These are phyloP conservation scores for Schrankia costaestrigalis DNA, from an alignment of 2,888 invertebrate species.

Conservation along the genomic window DNA sequence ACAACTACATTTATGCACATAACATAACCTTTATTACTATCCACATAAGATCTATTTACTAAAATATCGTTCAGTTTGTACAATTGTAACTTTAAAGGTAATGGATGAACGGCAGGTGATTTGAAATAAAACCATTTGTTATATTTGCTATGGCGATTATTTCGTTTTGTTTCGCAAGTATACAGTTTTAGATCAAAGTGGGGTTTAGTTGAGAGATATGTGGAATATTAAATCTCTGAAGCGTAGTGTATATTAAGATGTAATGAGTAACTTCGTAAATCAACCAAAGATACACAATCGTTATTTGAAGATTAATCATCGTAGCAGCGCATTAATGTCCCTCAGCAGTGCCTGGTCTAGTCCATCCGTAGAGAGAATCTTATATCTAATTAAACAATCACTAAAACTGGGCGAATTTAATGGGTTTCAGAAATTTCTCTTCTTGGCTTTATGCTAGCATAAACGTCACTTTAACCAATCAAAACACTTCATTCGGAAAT, in stretches of 20 bases:
- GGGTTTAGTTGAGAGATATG: constrained; percentile 13
- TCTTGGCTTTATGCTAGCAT: no score
- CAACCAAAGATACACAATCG: no score
- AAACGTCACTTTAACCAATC: no score
- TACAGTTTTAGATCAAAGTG: constrained; percentile 42
- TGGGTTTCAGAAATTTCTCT: no score
- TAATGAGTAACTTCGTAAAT: no score
- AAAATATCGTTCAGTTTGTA: constrained; percentile 1
- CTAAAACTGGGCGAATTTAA: no score
- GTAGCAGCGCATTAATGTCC: no score
- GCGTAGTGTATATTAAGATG: neutral
- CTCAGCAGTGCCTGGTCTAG: no score
- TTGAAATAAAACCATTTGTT: constrained; percentile 44
- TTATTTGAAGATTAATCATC: no score
- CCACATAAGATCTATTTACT: constrained; percentile 18
- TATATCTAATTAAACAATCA: no score
- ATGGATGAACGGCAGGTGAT: constrained; percentile 50
- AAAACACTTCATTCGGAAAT: no score
- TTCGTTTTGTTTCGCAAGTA: constrained; percentile 30
- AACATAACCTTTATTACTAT: constrained; percentile 19
- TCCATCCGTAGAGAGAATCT: no score
- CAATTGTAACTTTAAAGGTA: constrained; percentile 25
- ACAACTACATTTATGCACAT: constrained; percentile 21
- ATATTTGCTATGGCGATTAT: constrained; percentile 33
- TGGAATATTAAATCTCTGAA: constrained; percentile 37